Evolutionary conservation across 1,140 invertebrate genomes (phyloP), one percentile per base, ranked within the genome.

Genomic region (Aphelinus certus): DNA sequence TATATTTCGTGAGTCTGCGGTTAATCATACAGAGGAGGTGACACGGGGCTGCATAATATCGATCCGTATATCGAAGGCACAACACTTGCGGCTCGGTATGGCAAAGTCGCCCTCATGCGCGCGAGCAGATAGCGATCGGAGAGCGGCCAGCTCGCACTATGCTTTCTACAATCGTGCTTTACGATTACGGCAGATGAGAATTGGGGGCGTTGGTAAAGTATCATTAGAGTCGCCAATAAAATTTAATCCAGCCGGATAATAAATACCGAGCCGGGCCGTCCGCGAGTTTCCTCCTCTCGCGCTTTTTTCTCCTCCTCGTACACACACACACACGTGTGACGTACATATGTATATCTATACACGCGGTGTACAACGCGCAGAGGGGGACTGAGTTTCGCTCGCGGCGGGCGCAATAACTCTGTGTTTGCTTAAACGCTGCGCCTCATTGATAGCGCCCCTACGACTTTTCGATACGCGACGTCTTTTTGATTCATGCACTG

Each of bases 171-270:
- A 26, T 26, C 45, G 45, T 60, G 42, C 58, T 60, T 60, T 60
- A 60, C 58, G 58, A 60, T 60, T 60, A 60, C 45, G 10, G 58
- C 58, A 0, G 26, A 56, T 42, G 63, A 65, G 55, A 60, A 60
- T 69, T 47, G 67, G 68, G 62, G 49, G 47, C 58, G 58, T 45
- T 43, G 47, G 57, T 61, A 61, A 62, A 70, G 58, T 70, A 70
- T 61, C 57, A 70, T 62, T 62, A 70, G 68, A 68, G 55, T 55
- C 46, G 68, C 48, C 58, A 53, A 47, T 62, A 70, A 70, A 71
- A 71, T 71, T 71, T 71, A 55, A 71, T 71, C 60, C 63, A 43
- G 9, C 51, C 47, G 69, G 49, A 10, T 56, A 51, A 62, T 71
- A 71, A 71, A 71, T 71, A 71, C 56, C 53, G 42, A 70, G 47